Evolutionary conservation across 2,797 vertebrate genomes (phyloP).

Genomic region (Propithecus deckenii): DNA sequence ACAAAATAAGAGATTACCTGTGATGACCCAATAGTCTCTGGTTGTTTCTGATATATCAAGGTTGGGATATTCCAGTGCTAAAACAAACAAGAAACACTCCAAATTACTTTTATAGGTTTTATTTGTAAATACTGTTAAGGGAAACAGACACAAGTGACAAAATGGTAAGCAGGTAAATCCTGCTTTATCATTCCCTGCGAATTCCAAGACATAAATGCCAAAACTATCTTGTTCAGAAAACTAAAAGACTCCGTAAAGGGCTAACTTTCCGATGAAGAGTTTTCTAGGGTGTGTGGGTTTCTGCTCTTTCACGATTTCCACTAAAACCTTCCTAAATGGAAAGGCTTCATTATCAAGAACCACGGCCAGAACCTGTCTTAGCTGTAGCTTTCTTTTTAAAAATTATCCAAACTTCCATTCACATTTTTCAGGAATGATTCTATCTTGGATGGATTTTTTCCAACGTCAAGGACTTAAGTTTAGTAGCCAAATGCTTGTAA

Average conservation of each 20-base stretch:
- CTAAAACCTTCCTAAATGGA: not conserved
- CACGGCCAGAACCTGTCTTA: rapidly evolving
- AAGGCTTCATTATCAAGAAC: not conserved
- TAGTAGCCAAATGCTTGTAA: constrained; percentile 46
- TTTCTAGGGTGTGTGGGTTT: not conserved
- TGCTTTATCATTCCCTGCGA: not conserved
- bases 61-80: constrained; percentile 98
- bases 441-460: not conserved
- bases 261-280: not conserved
- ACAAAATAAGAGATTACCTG: constrained; percentile 88
- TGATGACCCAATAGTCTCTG: constrained; percentile 97
- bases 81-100: constrained; percentile 67
- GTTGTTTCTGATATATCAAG: constrained; percentile 95
- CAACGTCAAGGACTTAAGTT: not conserved
- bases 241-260: not conserved
- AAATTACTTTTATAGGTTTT: not conserved
- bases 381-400: not conserved
- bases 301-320: constrained; percentile 15
- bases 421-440: not conserved
- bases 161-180: not conserved
- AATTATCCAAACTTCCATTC: not conserved
- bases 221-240: not conserved
- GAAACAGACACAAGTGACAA: not conserved
- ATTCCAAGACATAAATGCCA: not conserved
- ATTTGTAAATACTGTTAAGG: not conserved